Evolutionary conservation across 2,113 vertebrate species (phyloP).

Genomic region (Panurus biarmicus): DNA sequence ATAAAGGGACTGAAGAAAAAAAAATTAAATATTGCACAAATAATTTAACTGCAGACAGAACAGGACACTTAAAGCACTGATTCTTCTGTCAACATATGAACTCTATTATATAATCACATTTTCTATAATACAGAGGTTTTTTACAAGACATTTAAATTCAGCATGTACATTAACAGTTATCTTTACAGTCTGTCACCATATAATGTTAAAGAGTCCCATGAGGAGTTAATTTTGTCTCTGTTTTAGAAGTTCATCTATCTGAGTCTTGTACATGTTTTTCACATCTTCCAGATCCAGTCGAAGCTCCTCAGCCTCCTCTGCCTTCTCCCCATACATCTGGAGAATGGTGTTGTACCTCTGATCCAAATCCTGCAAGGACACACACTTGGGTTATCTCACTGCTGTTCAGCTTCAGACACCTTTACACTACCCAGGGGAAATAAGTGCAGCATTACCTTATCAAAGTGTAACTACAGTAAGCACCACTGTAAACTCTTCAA

Average conservation of each 20-base stretch:
- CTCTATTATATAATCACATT: conserved; percentile 59
- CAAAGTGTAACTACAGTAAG: background rate
- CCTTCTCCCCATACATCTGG: conserved; percentile 99
- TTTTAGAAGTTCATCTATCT: conserved; percentile 93
- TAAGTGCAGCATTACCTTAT: background rate
- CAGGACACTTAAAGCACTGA: conserved; percentile 59
- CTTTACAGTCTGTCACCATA: conserved; percentile 51
- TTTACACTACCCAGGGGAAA: background rate
- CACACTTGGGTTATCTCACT: background rate
- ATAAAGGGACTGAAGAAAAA: conserved; percentile 50
- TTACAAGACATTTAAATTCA: conserved; percentile 61
- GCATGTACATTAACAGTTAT: conserved; percentile 53
- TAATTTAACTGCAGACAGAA: conserved; percentile 75
- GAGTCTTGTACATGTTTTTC: conserved; percentile 97
- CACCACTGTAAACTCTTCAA: background rate
- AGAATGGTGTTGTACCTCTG: conserved; percentile 98
- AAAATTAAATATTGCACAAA: conserved; percentile 74
- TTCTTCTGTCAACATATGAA: conserved; percentile 35
- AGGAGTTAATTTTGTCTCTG: conserved; percentile 72
- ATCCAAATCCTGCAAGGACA: conserved; percentile 86
- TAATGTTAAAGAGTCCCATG: background rate
- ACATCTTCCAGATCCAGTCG: conserved; percentile 94
- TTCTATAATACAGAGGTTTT: conserved; percentile 66
- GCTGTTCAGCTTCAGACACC: background rate
- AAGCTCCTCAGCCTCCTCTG: conserved; percentile 94